Conservation (phyloP, 2,113 vertebrate species). For the Delphinapterus leucas region DNA sequence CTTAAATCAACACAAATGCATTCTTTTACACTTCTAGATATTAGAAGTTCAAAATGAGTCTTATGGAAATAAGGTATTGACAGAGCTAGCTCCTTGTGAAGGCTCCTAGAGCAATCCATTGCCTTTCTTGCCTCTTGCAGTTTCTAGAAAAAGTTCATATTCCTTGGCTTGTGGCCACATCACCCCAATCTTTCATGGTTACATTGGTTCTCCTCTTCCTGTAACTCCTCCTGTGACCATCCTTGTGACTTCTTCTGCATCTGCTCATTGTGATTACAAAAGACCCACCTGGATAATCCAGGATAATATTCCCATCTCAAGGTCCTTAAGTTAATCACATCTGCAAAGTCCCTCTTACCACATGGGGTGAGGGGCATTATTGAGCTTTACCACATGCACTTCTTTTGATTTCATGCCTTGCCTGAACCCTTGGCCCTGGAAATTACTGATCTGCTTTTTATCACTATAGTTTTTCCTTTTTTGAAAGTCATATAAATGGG, state of each 20-base stretch:
- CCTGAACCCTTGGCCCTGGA: neutral
- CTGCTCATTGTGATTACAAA: neutral
- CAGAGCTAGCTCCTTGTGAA: neutral
- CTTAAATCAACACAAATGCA: neutral
- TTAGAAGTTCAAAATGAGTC: neutral
- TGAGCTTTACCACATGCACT: neutral
- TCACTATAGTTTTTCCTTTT: neutral
- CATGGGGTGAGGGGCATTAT: neutral
- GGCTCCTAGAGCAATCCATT: neutral
- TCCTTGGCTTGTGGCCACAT: too few relatives aligned
- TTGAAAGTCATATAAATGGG: neutral
- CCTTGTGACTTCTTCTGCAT: neutral
- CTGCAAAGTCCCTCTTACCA: neutral
- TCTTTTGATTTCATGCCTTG: neutral
- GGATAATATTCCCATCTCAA: neutral
- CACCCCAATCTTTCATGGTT: neutral
- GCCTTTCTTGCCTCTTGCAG: neutral
- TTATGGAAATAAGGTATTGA: neutral
- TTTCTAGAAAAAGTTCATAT: neutral
- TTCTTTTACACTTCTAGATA: neutral
- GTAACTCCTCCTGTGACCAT: neutral
- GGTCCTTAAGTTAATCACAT: neutral
- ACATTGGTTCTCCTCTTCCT: neutral
- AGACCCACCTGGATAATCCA: neutral
- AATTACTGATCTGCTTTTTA: neutral